phyloP scores from a whole-genome alignment of 2,797 vertebrate species.

The Oreortyx pictus region DNA sequence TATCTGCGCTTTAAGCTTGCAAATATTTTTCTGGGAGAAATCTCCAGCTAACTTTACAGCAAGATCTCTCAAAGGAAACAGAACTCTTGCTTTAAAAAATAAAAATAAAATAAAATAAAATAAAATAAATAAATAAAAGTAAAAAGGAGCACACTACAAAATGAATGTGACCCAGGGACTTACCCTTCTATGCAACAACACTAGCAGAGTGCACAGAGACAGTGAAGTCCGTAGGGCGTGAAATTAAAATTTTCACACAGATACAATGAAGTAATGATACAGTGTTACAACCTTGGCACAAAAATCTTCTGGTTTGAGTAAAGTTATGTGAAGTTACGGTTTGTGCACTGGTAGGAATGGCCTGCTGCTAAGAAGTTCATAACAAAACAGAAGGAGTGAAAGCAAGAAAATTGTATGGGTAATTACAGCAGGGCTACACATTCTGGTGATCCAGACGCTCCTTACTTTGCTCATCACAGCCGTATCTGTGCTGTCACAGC shows the following conservation, averaged over 20 bases:
- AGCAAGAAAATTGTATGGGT: background rate
- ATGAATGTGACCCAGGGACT: constrained; percentile 70
- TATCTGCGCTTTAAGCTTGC: background rate
- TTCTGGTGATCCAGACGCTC: background rate
- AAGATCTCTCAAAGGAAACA: constrained; percentile 59
- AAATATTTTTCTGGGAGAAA: constrained; percentile 35
- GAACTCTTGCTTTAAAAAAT: constrained; percentile 20
- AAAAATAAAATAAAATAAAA: background rate
- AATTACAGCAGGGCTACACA: background rate
- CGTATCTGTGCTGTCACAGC: background rate
- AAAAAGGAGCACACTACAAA: constrained; percentile 19
- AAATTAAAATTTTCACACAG: constrained; percentile 78
- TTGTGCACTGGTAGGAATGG: constrained; percentile 47
- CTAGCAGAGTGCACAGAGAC: constrained; percentile 60
- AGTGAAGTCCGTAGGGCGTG: constrained; percentile 70
- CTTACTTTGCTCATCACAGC: background rate
- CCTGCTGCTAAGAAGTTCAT: constrained; percentile 48
- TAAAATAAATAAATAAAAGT: too few relatives aligned
- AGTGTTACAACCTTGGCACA: constrained; percentile 66
- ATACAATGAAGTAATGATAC: constrained; percentile 75
- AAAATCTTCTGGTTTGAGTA: constrained; percentile 71
- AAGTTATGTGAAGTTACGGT: constrained; percentile 64
- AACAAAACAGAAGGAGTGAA: constrained; percentile 41
- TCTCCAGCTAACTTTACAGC: constrained; percentile 28
- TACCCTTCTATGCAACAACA: constrained; percentile 68